Percentiles rank a stretch among this genome's conserved stretches.
Evolutionary conservation across 2,113 vertebrate genomes (phyloP).

Genomic region (Tachuris rubrigastra): DNA sequence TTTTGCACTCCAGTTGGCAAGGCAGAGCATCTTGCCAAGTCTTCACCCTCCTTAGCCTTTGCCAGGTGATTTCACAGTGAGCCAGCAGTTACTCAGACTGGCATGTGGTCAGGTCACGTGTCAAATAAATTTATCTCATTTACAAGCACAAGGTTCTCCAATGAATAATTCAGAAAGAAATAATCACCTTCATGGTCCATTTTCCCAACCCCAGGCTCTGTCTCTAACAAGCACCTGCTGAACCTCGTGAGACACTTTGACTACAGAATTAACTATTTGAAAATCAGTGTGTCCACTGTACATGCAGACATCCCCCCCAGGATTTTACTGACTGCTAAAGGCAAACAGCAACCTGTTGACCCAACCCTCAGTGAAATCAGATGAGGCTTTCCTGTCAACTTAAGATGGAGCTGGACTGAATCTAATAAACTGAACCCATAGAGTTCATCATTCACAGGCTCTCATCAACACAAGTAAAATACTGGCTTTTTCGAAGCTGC

Average conservation of each 20-base stretch:
- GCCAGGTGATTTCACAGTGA: not conserved
- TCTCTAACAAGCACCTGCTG: not conserved
- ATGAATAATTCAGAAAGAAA: not conserved
- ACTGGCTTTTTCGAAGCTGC: not conserved
- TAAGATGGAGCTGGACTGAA: not conserved
- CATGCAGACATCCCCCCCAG: not conserved
- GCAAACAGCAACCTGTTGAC: not conserved
- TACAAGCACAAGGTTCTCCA: not conserved
- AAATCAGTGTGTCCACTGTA: not conserved
- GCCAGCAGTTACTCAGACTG: not conserved
- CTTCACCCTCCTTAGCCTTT: not conserved
- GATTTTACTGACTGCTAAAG: not conserved
- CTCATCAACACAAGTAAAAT: not conserved
- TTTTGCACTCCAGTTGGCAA: not conserved
- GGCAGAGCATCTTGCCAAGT: not conserved
- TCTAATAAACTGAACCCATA: not conserved
- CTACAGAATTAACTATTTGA: not conserved
- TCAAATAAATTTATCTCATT: not conserved
- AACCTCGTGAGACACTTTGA: not conserved
- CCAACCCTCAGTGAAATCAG: not conserved
- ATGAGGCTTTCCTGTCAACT: not conserved
- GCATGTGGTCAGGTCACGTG: not conserved
- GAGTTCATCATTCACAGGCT: not conserved
- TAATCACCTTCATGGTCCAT: not conserved
- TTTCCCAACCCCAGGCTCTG: not conserved